A percentile compares a stretch with the other conserved stretches of the same genome.
These are phyloP conservation scores for Ephestia elutella DNA, from an alignment of 1,140 invertebrate species.

Conservation along the genomic window DNA sequence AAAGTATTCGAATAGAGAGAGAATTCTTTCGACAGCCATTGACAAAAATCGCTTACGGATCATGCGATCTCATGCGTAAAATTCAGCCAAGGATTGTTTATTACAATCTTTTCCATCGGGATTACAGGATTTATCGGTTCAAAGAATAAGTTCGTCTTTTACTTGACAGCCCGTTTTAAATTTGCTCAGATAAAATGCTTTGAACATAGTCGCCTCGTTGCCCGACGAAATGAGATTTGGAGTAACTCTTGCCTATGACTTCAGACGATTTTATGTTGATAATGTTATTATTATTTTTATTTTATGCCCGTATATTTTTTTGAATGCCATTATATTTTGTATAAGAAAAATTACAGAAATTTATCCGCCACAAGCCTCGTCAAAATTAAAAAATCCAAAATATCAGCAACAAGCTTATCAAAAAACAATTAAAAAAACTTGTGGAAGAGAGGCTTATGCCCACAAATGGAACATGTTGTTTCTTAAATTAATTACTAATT, in stretches of 20 bases:
- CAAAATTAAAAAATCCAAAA: too few species aligned
- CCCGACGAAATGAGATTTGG: neutral
- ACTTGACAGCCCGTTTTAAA: slow-evolving; percentile 6
- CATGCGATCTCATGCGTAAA: neutral
- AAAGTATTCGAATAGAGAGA: neutral
- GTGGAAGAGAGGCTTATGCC: too few species aligned
- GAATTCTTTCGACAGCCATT: neutral
- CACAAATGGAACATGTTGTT: too few species aligned
- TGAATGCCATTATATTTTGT: too few species aligned
- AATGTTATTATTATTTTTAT: too few species aligned
- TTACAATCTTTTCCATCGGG: slow-evolving; percentile 6
- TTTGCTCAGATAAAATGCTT: neutral
- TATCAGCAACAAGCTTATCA: too few species aligned
- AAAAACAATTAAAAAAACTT: too few species aligned
- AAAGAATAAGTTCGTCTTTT: neutral
- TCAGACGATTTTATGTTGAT: too few species aligned
- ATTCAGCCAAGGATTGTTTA: slow-evolving; percentile 6
- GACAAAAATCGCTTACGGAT: neutral
- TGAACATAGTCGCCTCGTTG: neutral
- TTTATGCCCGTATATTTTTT: too few species aligned
- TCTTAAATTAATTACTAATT: too few species aligned
- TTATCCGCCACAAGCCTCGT: too few species aligned
- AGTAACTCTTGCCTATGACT: neutral
- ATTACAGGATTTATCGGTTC: slow-evolving; percentile 3
- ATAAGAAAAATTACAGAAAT: too few species aligned